These are phyloP conservation scores for Micrastur ruficollis DNA, from an alignment of 2,797 vertebrate species.

Conservation along the genomic window DNA sequence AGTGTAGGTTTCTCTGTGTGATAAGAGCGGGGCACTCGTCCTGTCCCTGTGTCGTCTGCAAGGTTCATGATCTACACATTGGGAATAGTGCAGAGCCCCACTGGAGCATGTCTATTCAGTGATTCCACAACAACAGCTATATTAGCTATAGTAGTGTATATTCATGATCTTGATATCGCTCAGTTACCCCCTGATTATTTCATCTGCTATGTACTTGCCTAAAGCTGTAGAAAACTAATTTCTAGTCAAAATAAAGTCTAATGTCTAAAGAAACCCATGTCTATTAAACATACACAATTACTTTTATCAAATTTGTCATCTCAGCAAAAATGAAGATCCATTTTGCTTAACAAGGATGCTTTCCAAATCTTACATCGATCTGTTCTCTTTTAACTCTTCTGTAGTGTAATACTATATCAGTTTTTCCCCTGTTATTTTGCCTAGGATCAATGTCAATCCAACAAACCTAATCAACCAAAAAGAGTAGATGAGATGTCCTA, in stretches of 20 bases:
- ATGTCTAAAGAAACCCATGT: neutral
- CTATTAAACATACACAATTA: neutral
- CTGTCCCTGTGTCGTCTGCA: neutral
- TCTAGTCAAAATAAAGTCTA: neutral
- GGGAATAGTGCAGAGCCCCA: neutral
- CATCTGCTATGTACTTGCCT: neutral
- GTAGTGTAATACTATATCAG: neutral
- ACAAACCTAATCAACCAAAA: neutral
- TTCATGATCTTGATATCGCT: neutral
- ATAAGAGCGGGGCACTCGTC: neutral
- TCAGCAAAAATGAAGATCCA: neutral
- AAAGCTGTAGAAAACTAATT: neutral
- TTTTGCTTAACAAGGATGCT: neutral
- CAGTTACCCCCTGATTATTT: neutral
- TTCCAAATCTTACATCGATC: neutral
- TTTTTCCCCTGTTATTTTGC: neutral
- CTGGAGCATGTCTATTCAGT: neutral
- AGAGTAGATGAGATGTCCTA: neutral
- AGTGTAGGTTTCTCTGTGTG: neutral
- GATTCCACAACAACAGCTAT: neutral
- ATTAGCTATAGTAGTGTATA: neutral
- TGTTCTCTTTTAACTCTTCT: neutral
- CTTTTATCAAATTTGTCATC: neutral
- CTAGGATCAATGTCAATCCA: neutral
- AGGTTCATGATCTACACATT: neutral